Base-by-base conservation (phyloP, 2,797 vertebrate species). In the Halcyon smyrnensis region DNA sequence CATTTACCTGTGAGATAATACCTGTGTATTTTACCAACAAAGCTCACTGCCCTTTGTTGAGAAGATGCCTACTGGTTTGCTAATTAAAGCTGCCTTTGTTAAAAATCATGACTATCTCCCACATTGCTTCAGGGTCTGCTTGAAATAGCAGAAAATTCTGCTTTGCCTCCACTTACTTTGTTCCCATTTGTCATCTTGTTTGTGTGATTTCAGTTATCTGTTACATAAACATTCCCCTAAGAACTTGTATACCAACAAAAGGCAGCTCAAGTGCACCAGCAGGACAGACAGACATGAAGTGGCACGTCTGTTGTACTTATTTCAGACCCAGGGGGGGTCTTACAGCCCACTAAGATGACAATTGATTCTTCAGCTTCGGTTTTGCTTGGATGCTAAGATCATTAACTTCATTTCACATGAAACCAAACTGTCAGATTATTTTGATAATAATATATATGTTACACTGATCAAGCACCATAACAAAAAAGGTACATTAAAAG, bases 241-340 rank as follows among this genome's bases (percentile, higher is more conserved):
- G 59, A 59, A 64, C 27, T 41, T 56, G 46, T 28, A 23, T 12
- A 37, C 30, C 46, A 71, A 30, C 43, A 36, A 75, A 60, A 62
- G 74, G 32, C 46, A 62, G 27, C 25, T 64, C 65, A 30, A 30
- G 15, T 23, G 25, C 45, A 69, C 54, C 11, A 54, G 68, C 25
- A 68, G 79, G 39, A 63, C 1, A 77, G 41, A 53, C 34, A 63
- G 68, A 67, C 27, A 9, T 19, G 34, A 54, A 32, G 24, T 2
- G 0, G 10, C 46, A 70, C 0, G 0, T 51, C 21, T 51, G 15
- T 32, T 50, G 6, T 13, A n/a, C 15, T 53, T 69, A 28, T 74
- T 62, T 80, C 64, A 77, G 78, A 83, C 43, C 19, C 25, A 30
- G 62, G 27, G 17, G 23, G 23, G 50, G 16, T 57, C 69, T 25